Conservation (phyloP, 2,888 invertebrate species). For the Cheilosia vernalis region DNA sequence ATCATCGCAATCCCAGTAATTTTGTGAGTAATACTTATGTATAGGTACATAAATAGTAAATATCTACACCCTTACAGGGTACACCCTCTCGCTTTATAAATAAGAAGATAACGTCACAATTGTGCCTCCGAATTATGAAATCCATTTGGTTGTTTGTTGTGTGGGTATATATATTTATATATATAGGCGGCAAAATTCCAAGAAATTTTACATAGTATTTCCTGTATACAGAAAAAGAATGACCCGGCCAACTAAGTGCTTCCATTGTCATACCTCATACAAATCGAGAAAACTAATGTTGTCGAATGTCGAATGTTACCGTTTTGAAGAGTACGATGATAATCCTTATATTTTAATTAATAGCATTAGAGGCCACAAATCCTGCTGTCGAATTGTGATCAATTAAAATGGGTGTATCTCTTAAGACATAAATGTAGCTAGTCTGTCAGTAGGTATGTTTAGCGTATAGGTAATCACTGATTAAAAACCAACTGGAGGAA, state of each 20-base stretch:
- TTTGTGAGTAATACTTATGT: conserved; percentile 48
- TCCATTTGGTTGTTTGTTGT: background rate
- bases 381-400: background rate
- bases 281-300: conserved; percentile 14
- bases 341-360: too few species aligned
- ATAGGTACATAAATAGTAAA: background rate
- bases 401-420: background rate
- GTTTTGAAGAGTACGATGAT: background rate
- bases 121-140: conserved; percentile 12
- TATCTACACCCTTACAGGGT: too few species aligned
- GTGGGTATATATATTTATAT: too few species aligned
- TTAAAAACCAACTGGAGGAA: background rate
- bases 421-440: background rate
- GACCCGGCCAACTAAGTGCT: conserved; percentile 2
- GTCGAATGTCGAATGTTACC: too few species aligned
- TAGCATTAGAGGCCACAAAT: too few species aligned
- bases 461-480: background rate
- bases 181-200: conserved; percentile 10
- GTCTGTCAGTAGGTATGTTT: too few species aligned
- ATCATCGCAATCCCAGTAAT: conserved; percentile 35
- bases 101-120: conserved; percentile 5
- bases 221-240: background rate
- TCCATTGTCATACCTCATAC: background rate
- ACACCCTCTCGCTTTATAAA: background rate
- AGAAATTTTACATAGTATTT: conserved; percentile 2